Conservation (phyloP, 2,888 invertebrate species). For the Macrophya alboannulata region DNA sequence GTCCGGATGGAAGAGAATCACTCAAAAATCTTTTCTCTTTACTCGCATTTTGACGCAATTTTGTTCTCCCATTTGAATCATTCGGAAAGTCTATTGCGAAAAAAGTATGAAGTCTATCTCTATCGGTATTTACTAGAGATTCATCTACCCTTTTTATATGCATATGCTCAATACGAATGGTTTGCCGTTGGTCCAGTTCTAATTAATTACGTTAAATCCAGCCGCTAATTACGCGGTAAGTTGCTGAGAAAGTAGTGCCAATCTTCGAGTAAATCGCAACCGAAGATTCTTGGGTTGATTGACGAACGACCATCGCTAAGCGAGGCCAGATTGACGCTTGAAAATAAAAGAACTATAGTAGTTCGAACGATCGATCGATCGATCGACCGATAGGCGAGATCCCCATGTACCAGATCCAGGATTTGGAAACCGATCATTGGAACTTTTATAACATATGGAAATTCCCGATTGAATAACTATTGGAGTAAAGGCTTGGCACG, state of each 20-base stretch:
- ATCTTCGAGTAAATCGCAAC: slow-evolving; percentile 47
- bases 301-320: slow-evolving; percentile 63
- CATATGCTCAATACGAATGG: slow-evolving; percentile 10
- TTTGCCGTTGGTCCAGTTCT: slow-evolving; percentile 47
- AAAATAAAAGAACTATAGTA: slow-evolving; percentile 54
- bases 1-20: slow-evolving; percentile 46
- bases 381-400: slow-evolving; percentile 32
- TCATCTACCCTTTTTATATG: neutral
- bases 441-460: slow-evolving; percentile 15
- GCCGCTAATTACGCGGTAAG: slow-evolving; percentile 58
- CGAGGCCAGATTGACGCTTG: slow-evolving; percentile 48
- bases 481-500: neutral
- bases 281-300: slow-evolving; percentile 59
- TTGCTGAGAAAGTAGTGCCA: slow-evolving; percentile 23
- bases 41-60: neutral
- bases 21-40: slow-evolving; percentile 53
- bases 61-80: neutral
- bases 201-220: slow-evolving; percentile 61
- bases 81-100: neutral
- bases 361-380: slow-evolving; percentile 51
- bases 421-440: slow-evolving; percentile 48
- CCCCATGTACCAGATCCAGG: slow-evolving; percentile 3
- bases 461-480: slow-evolving; percentile 33
- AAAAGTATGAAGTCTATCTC: neutral
- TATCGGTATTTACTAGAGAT: neutral